Conservation (phyloP, 2,888 invertebrate species). For the Lasioglossum malachurum region DNA sequence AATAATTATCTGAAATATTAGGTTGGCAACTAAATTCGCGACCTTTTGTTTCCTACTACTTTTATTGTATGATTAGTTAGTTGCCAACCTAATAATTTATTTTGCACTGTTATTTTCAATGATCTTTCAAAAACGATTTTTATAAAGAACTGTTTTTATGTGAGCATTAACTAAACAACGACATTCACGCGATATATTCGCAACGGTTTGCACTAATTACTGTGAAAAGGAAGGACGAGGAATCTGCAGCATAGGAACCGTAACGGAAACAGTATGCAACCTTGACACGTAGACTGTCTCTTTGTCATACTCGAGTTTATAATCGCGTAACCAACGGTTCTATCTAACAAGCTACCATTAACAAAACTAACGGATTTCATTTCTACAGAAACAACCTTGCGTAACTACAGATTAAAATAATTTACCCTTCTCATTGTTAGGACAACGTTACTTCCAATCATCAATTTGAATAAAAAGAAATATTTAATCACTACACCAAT, state of each 20-base stretch:
- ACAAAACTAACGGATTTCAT: constrained; percentile 62
- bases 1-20: no score
- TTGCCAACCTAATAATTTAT: no score
- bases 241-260: constrained; percentile 67
- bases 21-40: no score
- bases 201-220: constrained; percentile 60
- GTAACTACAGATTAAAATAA: neutral
- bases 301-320: constrained; percentile 57
- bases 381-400: constrained; percentile 12
- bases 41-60: no score
- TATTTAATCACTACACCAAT: no score
- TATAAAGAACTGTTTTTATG: no score
- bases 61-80: no score
- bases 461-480: neutral
- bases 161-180: constrained; percentile 1
- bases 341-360: constrained; percentile 46
- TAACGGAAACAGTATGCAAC: constrained; percentile 69
- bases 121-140: no score
- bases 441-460: neutral
- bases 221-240: constrained; percentile 60
- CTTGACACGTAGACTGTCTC: constrained; percentile 67
- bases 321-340: constrained; percentile 53
- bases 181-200: constrained; percentile 27
- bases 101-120: no score
- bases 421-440: neutral